Evolutionary conservation across 2,888 invertebrate species (phyloP).

Genomic region (Trisateles emortualis): DNA sequence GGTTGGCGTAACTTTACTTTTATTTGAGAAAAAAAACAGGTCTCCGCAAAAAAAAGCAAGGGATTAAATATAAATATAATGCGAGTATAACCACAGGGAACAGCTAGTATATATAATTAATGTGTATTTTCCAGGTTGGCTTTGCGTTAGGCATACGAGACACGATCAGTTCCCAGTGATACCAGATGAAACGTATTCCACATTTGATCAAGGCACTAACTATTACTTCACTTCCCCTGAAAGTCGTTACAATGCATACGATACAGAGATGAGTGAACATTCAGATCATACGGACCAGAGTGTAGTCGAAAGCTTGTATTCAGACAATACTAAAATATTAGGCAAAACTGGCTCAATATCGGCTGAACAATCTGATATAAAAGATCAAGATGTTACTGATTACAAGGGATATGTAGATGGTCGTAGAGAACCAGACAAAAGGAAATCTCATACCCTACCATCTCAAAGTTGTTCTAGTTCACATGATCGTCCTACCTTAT

Average conservation of each 20-base stretch:
- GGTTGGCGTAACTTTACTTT: too few species aligned
- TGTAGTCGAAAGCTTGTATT: constrained; percentile 75
- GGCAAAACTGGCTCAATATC: constrained; percentile 56
- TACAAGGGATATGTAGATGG: constrained; percentile 54
- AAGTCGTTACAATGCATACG: constrained; percentile 66
- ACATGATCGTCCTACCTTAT: constrained; percentile 89
- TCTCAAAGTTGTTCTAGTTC: constrained; percentile 81
- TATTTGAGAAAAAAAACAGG: too few species aligned
- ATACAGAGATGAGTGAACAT: constrained; percentile 77
- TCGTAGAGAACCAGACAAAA: constrained; percentile 67
- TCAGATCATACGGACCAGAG: constrained; percentile 83
- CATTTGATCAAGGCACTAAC: constrained; percentile 67
- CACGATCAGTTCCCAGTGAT: constrained; percentile 92
- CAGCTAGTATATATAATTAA: too few species aligned
- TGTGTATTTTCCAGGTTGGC: constrained; percentile 88
- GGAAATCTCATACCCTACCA: constrained; percentile 87
- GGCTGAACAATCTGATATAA: constrained; percentile 53
- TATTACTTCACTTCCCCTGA: constrained; percentile 71
- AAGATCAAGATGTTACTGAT: constrained; percentile 72
- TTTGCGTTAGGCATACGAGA: constrained; percentile 91
- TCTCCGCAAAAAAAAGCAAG: too few species aligned
- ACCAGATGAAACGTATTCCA: constrained; percentile 88
- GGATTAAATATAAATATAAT: too few species aligned
- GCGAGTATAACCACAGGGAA: too few species aligned
- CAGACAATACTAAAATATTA: constrained; percentile 62